phyloP scores from a whole-genome alignment of 1,140 invertebrate genomes.

The Drosophila elegans region DNA sequence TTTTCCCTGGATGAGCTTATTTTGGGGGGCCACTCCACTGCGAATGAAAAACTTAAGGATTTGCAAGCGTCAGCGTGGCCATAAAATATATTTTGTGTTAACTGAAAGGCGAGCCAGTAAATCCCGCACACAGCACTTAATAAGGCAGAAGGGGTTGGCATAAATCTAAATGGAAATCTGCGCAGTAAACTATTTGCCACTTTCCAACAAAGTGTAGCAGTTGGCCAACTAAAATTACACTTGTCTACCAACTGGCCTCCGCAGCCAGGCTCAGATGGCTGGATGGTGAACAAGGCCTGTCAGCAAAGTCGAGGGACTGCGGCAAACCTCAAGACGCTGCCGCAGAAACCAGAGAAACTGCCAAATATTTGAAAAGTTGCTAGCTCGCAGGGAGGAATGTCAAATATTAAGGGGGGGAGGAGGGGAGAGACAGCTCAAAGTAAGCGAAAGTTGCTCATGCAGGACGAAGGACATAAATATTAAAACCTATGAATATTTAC shows the following conservation, averaged over 20 bases:
- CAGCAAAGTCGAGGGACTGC: constrained; percentile 45
- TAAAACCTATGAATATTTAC: constrained; percentile 71
- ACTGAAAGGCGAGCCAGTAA: constrained; percentile 26
- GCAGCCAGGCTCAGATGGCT: background rate
- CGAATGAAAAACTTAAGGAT: constrained; percentile 34
- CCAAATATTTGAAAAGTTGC: constrained; percentile 82
- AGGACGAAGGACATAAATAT: constrained; percentile 49
- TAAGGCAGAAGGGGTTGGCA: constrained; percentile 20
- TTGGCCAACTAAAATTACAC: constrained; percentile 37
- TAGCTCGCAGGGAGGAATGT: constrained; percentile 44
- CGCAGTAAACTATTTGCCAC: constrained; percentile 38
- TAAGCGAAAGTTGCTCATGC: constrained; percentile 45
- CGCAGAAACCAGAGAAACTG: constrained; percentile 59
- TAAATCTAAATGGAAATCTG: constrained; percentile 43
- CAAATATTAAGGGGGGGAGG: constrained; percentile 49
- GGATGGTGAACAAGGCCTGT: constrained; percentile 13
- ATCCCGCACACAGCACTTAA: constrained; percentile 16
- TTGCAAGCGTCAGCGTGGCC: constrained; percentile 31
- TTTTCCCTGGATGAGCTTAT: constrained; percentile 36
- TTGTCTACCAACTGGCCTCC: constrained; percentile 12
- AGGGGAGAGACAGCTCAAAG: constrained; percentile 25
- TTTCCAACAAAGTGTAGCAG: constrained; percentile 16
- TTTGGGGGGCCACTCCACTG: constrained; percentile 5
- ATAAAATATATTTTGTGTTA: constrained; percentile 62
- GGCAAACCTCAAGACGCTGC: constrained; percentile 70